Evolutionary conservation across 2,888 invertebrate species (phyloP).

Genomic region (Drosophila nr. perissopoda): DNA sequence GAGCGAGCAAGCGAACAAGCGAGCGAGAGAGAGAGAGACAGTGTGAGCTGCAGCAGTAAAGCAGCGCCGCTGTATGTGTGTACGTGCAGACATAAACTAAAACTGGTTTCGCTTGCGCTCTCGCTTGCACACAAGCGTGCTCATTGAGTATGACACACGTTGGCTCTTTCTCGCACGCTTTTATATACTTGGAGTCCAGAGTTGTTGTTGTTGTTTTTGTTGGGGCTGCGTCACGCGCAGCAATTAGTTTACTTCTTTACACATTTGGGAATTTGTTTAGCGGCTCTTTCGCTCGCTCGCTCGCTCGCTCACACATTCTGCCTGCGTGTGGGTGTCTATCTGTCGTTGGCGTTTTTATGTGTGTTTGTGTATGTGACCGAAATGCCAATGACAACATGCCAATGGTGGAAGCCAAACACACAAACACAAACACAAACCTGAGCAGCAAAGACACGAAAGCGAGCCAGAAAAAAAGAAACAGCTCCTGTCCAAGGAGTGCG

Average conservation of each 20-base stretch:
- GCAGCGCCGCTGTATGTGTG: constrained; percentile 46
- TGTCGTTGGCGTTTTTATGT: constrained; percentile 72
- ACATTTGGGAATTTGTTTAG: constrained; percentile 81
- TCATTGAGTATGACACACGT: constrained; percentile 11
- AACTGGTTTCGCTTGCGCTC: constrained; percentile 70
- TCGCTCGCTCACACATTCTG: constrained; percentile 33
- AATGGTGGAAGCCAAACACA: constrained; percentile 60
- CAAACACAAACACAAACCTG: constrained; percentile 25
- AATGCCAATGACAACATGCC: constrained; percentile 83
- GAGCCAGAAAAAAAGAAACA: background rate
- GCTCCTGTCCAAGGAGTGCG: constrained; percentile 1
- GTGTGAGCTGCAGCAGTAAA: constrained; percentile 22
- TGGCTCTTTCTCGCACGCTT: constrained; percentile 49
- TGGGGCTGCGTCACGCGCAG: constrained; percentile 82
- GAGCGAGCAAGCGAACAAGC: constrained; percentile 39
- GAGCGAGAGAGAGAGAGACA: constrained; percentile 38
- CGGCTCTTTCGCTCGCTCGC: constrained; percentile 53
- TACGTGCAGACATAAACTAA: constrained; percentile 68
- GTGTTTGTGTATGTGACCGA: constrained; percentile 84
- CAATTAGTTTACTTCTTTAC: constrained; percentile 83
- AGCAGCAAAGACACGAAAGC: constrained; percentile 19
- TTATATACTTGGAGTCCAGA: constrained; percentile 58
- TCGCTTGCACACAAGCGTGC: constrained; percentile 41
- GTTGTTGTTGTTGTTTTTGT: constrained; percentile 47
- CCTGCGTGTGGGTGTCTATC: constrained; percentile 34